Evolutionary conservation across 2,888 invertebrate species (phyloP), one percentile per base, ranked within the genome.

Genomic region (Morpho deidamia): DNA sequence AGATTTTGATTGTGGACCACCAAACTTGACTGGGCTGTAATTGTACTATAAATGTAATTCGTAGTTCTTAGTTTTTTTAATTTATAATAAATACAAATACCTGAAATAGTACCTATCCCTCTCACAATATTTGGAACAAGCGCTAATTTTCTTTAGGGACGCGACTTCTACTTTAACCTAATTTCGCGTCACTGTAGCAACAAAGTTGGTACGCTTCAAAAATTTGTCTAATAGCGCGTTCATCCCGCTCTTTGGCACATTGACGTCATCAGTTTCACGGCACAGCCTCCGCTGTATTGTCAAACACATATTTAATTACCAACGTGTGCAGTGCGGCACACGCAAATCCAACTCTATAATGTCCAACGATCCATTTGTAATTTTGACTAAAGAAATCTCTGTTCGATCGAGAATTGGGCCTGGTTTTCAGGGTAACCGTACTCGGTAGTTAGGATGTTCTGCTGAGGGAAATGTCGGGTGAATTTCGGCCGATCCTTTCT

Each of bases 281-380:
- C 71, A 81, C 86, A 86, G 83, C 83, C 78, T 71, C 82, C 66
- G 74, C 68, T 76, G 79, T 83, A 86, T 86, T 87, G 85, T 88
- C 83, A 86, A 86, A 86, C 83, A 86, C 83, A 83, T 86, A 87
- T 87, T 86, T 86, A 86, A 87, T 87, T 85, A 87, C 81, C 76
- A 78, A 77, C 86, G 86, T 89, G 85, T 88, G 89, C 88, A 89
- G 88, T 89, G 88, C 88, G 88, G 86, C 78, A 92, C 88, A 74
- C 90, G 83, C 70, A 86, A 78, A 59, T 77, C 71, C 12, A 75
- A 72, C 54, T 41, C 35, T 44, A 52, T 59, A 69, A 69, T 42
- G 62, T 51, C 56, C 33, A 43, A 67, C 40, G 37, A 33, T 43
- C 23, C 11, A 9, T 7, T 9, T 11, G 55, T 11, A 11, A 49